Base-by-base conservation (phyloP, 53 echinoderm and acorn worm species). In the Echinarachnius parma region DNA sequence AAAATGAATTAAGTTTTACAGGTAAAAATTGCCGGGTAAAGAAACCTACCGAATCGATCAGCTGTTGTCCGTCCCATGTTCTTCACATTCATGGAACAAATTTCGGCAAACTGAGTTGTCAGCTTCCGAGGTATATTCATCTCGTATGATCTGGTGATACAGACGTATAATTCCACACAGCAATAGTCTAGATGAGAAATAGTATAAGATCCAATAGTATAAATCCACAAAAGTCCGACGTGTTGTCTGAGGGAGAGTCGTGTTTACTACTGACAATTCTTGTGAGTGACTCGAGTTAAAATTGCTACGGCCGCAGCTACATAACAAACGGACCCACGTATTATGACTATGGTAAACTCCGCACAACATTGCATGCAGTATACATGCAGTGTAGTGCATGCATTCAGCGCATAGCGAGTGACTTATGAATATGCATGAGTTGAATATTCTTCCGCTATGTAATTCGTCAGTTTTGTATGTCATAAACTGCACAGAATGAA, bases 51-150 rank as follows among this genome's bases (percentile, higher is more conserved):
- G 39, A 70, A 82, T 34, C 83, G 83, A 35, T 88, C 88, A 80
- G 75, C 67, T 61, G 68, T 61, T 33, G 53, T 66, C 75, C 79
- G 83, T 22, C 86, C 86, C 85, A 84, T 96, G 44, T 90, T 95
- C 69, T 91, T 94, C 33, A 83, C 80, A 39, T 89, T 93, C 82
- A 89, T 93, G 20, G 89, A 85, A 68, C 86, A 89, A 65, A 86
- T 86, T 83, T 93, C 89, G 64, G 78, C 84, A 65, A 96, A 82
- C 60, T 96, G 96, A 75, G 75, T 87, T 35, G 96, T 96, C 47
- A 96, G 64, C 88, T 96, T 96, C 75, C 91, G 75, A 72, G 84
- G 87, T 75, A 96, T 68, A 82, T 91, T 96, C 96, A 96, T 96
- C 46, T n/a, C n/a, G n/a, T n/a, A n/a, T n/a, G n/a, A n/a, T n/a